Evolutionary conservation across 2,113 vertebrate species (phyloP), one percentile per base, ranked within the genome.

Genomic region (Eublepharis macularius): DNA sequence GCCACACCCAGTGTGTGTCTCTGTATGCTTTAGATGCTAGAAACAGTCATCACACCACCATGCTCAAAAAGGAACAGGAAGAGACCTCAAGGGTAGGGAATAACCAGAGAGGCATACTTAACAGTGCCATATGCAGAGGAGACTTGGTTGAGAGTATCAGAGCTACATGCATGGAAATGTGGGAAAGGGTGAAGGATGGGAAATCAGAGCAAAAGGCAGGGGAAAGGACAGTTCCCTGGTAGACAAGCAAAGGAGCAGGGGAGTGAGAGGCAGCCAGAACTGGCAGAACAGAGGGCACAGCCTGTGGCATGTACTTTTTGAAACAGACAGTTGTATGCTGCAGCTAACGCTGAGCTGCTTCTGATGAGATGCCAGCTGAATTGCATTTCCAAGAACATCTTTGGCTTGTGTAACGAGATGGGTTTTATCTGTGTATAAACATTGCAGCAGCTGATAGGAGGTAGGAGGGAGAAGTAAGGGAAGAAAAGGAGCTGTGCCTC

Each of bases 381-480:
- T 65, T 36, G 47, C 76, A 82, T 81, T 90, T 88, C 89, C 85
- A 1, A 39, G 83, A 81, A 86, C 47, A 51, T 73, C 66, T 83
- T 82, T 69, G 57, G 54, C 83, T 85, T 90, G 57, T n/a, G 65
- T 60, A 76, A 74, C 72, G 88, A 4, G 4, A 83, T 74, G 57
- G 7, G 57, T 68, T 89, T 91, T 88, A 90, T 87, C 84, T 92
- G 39, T 51, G 29, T 81, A 88, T 69, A 90, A 94, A 84, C 79
- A 83, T 11, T 87, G 82, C 60, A 88, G 65, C 73, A 87, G 88
- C 89, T 89, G 82, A 87, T 88, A 34, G 41, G 29, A 47, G 88
- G 90, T 83, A 82, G 86, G 87, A 85, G 81, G 57, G 21, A 49
- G 34, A 68, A 82, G 47, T 49, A n/a, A 81, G 86, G 85, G 85